Base-by-base conservation (phyloP, 2,113 vertebrate genomes). In the Hippoglossus stenolepis region DNA sequence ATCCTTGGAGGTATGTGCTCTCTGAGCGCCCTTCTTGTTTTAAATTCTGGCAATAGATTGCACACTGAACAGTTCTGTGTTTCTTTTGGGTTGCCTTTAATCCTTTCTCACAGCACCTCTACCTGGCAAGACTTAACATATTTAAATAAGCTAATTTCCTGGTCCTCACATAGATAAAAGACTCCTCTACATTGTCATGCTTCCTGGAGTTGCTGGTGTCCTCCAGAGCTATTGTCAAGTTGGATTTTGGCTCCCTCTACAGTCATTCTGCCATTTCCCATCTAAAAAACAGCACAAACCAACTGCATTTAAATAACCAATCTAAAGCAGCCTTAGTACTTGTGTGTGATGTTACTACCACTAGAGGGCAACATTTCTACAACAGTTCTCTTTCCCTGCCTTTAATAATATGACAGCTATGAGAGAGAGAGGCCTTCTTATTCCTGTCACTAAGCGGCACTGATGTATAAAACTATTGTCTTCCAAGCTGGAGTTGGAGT, bases 311-410 rank as follows among this genome's bases (percentile, higher is more conserved):
- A 8, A 28, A 59, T 3, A 70, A 31, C 24, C 9, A 18, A 20
- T 8, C 49, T 14, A 7, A 51, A 51, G 49, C 49, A 51, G 49
- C 49, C 49, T 51, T 51, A 18, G 18, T 51, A 51, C 18, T 15
- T 40, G n/a, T 35, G 20, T 63, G 0, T 13, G 4, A 45, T 23
- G 0, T 35, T 54, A 43, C 31, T 70, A 45, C 73, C 82, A 87
- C 80, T 82, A 82, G 89, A 85, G 72, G 85, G 83, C 77, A 78
- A 2, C 24, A 24, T 79, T 81, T 86, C 54, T 21, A 49, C 38
- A 73, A 35, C 23, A 4, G 24, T 68, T 26, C 18, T 49, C 12
- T 35, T 45, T 45, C 28, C 14, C 24, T 54, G 63, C 20, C n/a
- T 49, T n/a, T 26, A 64, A 17, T 38, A 17, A 23, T 7, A 31